Percentiles rank a stretch among this genome's conserved stretches.
phyloP scores from a whole-genome alignment of 2,888 invertebrate species.

The Drosophila rellima region DNA sequence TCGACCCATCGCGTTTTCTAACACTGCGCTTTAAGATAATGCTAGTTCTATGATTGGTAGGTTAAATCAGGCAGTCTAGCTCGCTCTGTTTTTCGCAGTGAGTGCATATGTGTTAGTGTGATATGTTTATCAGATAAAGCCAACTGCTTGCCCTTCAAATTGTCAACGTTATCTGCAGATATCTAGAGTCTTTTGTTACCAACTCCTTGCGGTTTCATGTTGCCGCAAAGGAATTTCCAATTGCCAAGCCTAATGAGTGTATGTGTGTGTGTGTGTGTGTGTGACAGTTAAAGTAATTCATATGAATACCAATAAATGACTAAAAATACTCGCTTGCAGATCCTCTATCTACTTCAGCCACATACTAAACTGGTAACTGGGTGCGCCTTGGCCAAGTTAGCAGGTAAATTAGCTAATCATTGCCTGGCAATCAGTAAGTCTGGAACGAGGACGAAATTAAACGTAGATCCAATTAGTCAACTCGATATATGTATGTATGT shows the following conservation, averaged over 20 bases:
- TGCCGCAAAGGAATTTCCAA: slow-evolving; percentile 33
- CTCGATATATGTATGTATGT: slow-evolving; percentile 10
- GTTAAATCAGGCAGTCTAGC: slow-evolving; percentile 48
- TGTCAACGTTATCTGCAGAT: slow-evolving; percentile 69
- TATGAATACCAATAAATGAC: slow-evolving; percentile 69
- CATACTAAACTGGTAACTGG: slow-evolving; percentile 16
- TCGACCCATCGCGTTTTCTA: slow-evolving; percentile 3
- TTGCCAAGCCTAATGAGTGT: slow-evolving; percentile 43
- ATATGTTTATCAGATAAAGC: slow-evolving; percentile 50
- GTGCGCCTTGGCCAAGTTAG: slow-evolving; percentile 21
- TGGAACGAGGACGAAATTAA: slow-evolving; percentile 16
- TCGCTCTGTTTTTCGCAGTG: not conserved
- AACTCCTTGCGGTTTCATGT: slow-evolving; percentile 28
- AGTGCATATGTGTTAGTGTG: slow-evolving; percentile 30
- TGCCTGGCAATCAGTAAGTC: slow-evolving; percentile 37
- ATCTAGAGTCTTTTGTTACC: slow-evolving; percentile 70
- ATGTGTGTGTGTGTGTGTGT: slow-evolving; percentile 27
- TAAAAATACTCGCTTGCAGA: slow-evolving; percentile 59
- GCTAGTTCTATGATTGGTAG: slow-evolving; percentile 58
- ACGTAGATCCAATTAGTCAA: slow-evolving; percentile 55
- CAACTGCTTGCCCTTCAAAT: slow-evolving; percentile 56
- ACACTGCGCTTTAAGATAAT: slow-evolving; percentile 14
- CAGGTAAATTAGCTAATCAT: slow-evolving; percentile 56
- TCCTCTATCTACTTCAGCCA: slow-evolving; percentile 54
- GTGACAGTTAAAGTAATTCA: slow-evolving; percentile 44